Percentiles rank a stretch among this genome's conserved stretches.
Conservation (phyloP, 2,797 vertebrate species). For the Cygnus olor region DNA sequence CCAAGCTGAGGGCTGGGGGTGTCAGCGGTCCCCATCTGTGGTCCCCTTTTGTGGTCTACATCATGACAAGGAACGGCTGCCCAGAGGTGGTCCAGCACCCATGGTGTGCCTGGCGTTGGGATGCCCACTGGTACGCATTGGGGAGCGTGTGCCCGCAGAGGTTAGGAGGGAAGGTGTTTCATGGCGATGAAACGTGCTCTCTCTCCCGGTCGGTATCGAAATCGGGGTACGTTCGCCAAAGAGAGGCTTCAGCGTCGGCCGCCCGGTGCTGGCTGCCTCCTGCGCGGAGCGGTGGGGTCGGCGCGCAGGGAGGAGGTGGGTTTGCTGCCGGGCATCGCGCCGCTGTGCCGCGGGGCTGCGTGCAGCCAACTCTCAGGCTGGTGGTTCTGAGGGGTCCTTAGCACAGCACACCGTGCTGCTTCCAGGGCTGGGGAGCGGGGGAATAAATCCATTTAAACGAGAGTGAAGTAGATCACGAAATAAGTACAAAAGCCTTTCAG, state of each 20-base stretch:
- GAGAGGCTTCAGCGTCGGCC: background rate
- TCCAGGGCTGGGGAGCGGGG: background rate
- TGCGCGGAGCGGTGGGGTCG: background rate
- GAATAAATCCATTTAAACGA: background rate
- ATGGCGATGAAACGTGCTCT: background rate
- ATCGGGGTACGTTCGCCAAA: background rate
- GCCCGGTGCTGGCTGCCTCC: background rate
- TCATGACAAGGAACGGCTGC: background rate
- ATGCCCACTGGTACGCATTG: background rate
- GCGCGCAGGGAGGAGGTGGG: background rate
- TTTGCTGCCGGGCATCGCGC: fast-evolving
- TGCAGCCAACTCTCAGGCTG: fast-evolving
- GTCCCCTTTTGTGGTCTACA: no score
- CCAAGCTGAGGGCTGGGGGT: background rate
- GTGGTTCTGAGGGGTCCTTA: background rate
- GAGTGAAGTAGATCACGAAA: background rate
- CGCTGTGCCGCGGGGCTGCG: background rate
- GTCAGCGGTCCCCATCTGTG: background rate
- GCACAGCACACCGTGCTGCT: fast-evolving
- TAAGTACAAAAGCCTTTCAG: background rate
- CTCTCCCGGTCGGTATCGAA: background rate
- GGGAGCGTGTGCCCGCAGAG: background rate
- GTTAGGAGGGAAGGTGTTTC: background rate
- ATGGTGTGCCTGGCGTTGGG: background rate
- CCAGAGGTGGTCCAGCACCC: background rate